Evolutionary conservation across 2,888 invertebrate genomes (phyloP).

Genomic region (Anagyrus pseudococci): DNA sequence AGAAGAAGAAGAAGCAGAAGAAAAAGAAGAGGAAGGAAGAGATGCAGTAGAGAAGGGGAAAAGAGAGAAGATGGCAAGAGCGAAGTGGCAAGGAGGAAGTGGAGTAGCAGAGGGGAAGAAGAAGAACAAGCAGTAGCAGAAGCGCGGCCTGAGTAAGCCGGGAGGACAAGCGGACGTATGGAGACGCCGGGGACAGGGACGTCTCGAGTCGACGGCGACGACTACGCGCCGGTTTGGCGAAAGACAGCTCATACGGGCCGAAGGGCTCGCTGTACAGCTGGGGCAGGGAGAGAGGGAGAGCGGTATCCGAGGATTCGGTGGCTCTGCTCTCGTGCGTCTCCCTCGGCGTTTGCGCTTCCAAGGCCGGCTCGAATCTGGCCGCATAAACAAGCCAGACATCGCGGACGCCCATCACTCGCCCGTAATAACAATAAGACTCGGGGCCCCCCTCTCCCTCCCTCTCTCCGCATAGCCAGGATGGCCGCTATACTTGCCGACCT

Average conservation of each 20-base stretch:
- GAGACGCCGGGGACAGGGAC: too few relatives aligned
- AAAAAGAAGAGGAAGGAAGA: constrained; percentile 7
- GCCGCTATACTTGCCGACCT: constrained; percentile 38
- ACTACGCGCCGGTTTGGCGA: constrained; percentile 2
- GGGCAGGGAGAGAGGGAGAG: constrained; percentile 4
- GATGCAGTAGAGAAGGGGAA: constrained; percentile 22
- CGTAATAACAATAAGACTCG: constrained; percentile 59
- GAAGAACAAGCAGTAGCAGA: constrained; percentile 13
- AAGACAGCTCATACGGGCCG: not conserved
- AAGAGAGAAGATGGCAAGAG: constrained; percentile 33
- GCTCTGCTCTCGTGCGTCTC: constrained; percentile 12
- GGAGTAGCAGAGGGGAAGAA: constrained; percentile 11
- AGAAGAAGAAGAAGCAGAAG: constrained; percentile 7
- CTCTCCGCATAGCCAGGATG: constrained; percentile 23
- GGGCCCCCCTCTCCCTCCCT: not conserved
- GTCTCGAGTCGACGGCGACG: not conserved
- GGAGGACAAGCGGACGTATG: constrained; percentile 27
- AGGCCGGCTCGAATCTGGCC: constrained; percentile 59
- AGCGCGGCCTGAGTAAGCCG: too few relatives aligned
- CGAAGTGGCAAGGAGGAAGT: constrained; percentile 41
- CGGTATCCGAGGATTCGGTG: not conserved
- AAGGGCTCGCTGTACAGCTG: not conserved
- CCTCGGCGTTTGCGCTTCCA: constrained; percentile 49
- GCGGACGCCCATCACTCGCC: constrained; percentile 59
- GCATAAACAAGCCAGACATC: constrained; percentile 60